These are phyloP conservation scores for Phalacrocorax carbo DNA, from an alignment of 2,113 vertebrate genomes.

Conservation along the genomic window DNA sequence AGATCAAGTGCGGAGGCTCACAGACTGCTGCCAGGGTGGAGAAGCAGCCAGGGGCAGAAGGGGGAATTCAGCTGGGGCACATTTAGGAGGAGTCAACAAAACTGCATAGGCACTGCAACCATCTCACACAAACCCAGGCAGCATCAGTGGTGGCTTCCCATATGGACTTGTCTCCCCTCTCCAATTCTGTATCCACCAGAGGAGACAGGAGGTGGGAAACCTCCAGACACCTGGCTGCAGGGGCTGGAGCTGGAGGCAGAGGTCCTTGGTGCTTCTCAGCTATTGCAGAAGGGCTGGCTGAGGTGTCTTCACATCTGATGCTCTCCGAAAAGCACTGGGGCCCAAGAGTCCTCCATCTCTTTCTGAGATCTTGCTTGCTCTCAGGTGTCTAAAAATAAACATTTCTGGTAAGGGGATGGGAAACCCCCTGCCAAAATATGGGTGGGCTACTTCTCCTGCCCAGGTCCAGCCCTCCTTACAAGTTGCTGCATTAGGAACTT, in stretches of 20 bases:
- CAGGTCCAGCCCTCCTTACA: background rate
- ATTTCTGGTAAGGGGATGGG: background rate
- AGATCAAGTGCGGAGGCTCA: accelerated
- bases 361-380: background rate
- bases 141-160: background rate
- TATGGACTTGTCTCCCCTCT: background rate
- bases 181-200: background rate
- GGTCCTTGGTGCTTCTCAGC: background rate
- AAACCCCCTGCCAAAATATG: background rate
- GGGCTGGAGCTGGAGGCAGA: background rate
- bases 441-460: background rate
- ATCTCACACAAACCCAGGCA: background rate
- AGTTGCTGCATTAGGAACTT: background rate
- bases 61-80: background rate
- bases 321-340: background rate
- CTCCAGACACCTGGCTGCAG: background rate
- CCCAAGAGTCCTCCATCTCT: background rate
- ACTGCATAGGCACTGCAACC: accelerated
- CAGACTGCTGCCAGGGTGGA: too few species aligned
- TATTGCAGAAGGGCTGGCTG: background rate
- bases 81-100: background rate
- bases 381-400: background rate
- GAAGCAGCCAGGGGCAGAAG: background rate
- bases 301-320: background rate
- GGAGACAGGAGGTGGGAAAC: background rate